Evolutionary conservation across 2,797 vertebrate genomes (phyloP), one percentile per base, ranked within the genome.

Genomic region (Bovichtus variegatus): DNA sequence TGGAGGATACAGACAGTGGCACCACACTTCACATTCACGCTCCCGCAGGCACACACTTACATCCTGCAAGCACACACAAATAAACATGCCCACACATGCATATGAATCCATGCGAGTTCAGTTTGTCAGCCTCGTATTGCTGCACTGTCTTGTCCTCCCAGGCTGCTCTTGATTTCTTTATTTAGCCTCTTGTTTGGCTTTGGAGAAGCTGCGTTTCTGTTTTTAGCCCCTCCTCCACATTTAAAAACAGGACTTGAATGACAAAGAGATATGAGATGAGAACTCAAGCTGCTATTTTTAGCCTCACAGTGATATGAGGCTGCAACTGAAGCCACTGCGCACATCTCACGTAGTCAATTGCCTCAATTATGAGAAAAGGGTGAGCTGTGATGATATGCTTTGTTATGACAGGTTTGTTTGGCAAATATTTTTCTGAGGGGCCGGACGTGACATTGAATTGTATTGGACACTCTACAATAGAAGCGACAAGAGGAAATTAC

Each of bases 221-320:
- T 73, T 78, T 27, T 57, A 59, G 71, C 71, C 71, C 89, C 86
- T 76, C 90, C 85, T 89, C 87, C 84, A 66, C 75, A 74, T 89
- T 85, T 82, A 82, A 90, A 87, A 90, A 80, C 75, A 86, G 66
- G 69, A 81, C 89, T 82, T 71, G 71, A 85, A 83, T 80, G 87
- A 89, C 82, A 86, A 83, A 74, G 73, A 86, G 86, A 89, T 76
- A 72, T 74, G 82, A 86, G 89, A 91, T 80, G 84, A 84, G 78
- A 90, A 89, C 81, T 83, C 87, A 75, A 81, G 89, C 43, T 72
- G 80, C 92, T 95, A 96, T 96, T 94, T 95, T 92, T 95, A 95
- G 92, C 85, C 40, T 50, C 36, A 29, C 58, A 8, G 79, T 36
- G 89, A 89, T 86, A 85, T 78, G 74, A 87, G 75, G 80, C 82